Base-by-base conservation (phyloP, 2,113 vertebrate species). In the Mirza zaza region DNA sequence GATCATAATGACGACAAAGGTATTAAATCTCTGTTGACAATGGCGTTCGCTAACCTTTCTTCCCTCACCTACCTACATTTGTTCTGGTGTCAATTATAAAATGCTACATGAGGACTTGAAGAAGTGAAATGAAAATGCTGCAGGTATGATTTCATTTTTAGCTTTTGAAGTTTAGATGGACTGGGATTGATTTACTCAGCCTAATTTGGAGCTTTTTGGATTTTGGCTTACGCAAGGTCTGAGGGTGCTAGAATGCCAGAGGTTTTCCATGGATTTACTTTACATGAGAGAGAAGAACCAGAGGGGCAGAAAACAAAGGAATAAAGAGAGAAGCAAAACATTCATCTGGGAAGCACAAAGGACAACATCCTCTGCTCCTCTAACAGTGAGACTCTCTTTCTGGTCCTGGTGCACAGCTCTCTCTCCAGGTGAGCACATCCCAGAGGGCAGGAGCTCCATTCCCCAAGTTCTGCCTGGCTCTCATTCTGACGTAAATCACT, bases 381-480 rank as follows among this genome's bases (percentile, higher is more conserved):
- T 1, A 34, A 39, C 1, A 2, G 50, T 0, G 9, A 95, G 52
- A 42, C 25, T 80, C 34, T 52, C 32, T 86, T 12, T 39, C 71
- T 48, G 27, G 39, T 18, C 9, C 59, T 55, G 68, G 50, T 9
- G 52, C 21, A 8, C 29, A 29, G 25, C 42, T n/a, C 52, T 79
- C 91, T 91, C 86, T 63, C 57, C 15, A 71, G 61, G 85, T 21
- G 29, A 82, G 0, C 12, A 13, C 20, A 42, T 89, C 93, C 85
- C 85, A 39, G 61, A 6, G 75, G 94, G 55, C 81, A 82, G 42
- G 39, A 8, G n/a, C 48, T 86, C 91, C 23, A 5, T 13, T 76
- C 45, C 81, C 93, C 39, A 39, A 55, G 86, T 95, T 96, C 93
- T 96, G 73, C 82, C 73, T 75, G 82, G 88, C 82, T 96, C 91